Conservation (phyloP, 1,140 invertebrate genomes). For the Aleiodes sp. region DNA sequence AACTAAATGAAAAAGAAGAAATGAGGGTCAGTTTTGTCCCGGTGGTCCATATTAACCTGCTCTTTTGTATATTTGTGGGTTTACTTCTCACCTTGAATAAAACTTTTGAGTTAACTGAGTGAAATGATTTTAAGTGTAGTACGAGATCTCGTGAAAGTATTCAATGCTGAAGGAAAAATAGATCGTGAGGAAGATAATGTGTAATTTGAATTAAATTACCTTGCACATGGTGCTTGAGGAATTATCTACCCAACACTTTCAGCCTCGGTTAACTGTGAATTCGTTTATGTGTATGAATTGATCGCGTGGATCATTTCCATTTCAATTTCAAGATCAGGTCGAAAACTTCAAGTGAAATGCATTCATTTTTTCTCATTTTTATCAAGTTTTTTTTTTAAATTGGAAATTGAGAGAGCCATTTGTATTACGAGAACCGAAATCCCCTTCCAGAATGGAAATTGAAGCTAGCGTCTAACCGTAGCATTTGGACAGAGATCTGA, state of each 20-base stretch:
- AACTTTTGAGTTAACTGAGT: neutral
- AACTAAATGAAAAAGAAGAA: too few species aligned
- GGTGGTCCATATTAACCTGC: too few species aligned
- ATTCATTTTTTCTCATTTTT: neutral
- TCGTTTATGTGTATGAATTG: neutral
- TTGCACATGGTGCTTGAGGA: conserved; percentile 43
- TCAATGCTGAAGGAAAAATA: conserved; percentile 51
- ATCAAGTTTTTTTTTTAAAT: neutral
- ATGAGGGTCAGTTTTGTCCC: too few species aligned
- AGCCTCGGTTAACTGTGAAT: neutral
- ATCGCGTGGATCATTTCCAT: neutral
- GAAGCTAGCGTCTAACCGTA: too few species aligned
- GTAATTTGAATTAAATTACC: conserved; percentile 61
- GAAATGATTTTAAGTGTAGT: conserved; percentile 7
- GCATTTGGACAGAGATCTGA: too few species aligned
- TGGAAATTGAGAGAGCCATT: too few species aligned
- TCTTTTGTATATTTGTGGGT: neutral
- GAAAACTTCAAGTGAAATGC: neutral
- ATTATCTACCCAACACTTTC: conserved; percentile 45
- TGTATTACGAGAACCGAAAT: too few species aligned
- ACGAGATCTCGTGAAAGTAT: conserved; percentile 56
- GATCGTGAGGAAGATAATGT: conserved; percentile 55
- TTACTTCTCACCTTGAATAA: neutral
- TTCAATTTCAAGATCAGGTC: conserved; percentile 26
- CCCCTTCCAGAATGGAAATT: too few species aligned